A percentile compares a stretch with the other conserved stretches of the same genome.
Evolutionary conservation across 2,888 invertebrate species (phyloP).

Genomic region (Cyclophora albipunctata): DNA sequence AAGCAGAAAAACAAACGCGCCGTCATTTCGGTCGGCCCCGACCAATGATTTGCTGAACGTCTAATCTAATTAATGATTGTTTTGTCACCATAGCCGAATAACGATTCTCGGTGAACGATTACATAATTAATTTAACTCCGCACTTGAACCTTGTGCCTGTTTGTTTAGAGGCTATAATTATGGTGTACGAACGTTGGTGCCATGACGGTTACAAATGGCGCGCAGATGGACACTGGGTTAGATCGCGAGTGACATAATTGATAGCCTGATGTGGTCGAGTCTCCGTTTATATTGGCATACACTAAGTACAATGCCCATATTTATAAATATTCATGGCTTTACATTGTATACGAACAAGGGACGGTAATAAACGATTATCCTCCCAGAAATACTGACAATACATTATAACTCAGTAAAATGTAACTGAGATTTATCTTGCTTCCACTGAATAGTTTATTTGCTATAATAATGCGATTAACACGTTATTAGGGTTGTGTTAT

Average conservation of each 20-base stretch:
- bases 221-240: slow-evolving; percentile 61
- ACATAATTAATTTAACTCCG: slow-evolving; percentile 14
- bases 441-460: too few species aligned
- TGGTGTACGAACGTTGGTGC: slow-evolving; percentile 18
- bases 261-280: slow-evolving; percentile 44
- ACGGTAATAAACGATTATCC: slow-evolving; percentile 14
- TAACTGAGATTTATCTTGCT: too few species aligned
- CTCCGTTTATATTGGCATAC: slow-evolving; percentile 36
- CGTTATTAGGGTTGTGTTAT: too few species aligned
- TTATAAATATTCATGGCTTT: slow-evolving; percentile 35
- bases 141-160: slow-evolving; percentile 16
- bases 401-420: slow-evolving; percentile 8
- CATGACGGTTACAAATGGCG: slow-evolving; percentile 59
- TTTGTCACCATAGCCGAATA: slow-evolving; percentile 50
- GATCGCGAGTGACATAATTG: slow-evolving; percentile 62
- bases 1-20: slow-evolving; percentile 36
- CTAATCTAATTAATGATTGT: slow-evolving; percentile 59
- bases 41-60: slow-evolving; percentile 56
- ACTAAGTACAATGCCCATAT: slow-evolving; percentile 22
- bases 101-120: slow-evolving; percentile 35
- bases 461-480: too few species aligned
- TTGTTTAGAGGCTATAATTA: slow-evolving; percentile 22
- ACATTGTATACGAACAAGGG: slow-evolving; percentile 19
- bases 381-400: slow-evolving; percentile 11
- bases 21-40: slow-evolving; percentile 36